phyloP scores from a whole-genome alignment of 2,888 invertebrate species.

The Arrhopalites spinosus region DNA sequence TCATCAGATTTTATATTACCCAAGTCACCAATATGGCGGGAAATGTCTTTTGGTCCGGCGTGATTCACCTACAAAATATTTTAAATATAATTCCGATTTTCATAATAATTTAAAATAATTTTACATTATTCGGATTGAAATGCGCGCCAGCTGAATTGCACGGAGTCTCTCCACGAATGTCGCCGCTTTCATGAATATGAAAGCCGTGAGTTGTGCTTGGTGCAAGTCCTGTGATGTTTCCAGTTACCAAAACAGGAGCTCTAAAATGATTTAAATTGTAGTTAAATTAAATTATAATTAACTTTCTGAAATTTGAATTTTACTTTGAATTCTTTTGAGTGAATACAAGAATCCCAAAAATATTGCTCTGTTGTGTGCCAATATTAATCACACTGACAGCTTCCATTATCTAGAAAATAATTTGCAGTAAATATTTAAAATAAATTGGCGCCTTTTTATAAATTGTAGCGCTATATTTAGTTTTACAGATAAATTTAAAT shows the following conservation, averaged over 20 bases:
- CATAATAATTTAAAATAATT: not conserved
- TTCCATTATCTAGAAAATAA: not conserved
- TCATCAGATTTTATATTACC: conserved; percentile 56
- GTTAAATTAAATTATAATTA: no score
- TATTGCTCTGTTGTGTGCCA: not conserved
- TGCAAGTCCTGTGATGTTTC: conserved; percentile 1
- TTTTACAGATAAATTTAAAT: no score
- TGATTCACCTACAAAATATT: not conserved
- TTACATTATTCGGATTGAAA: conserved; percentile 40
- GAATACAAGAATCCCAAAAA: not conserved
- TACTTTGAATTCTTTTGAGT: not conserved
- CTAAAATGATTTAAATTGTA: no score
- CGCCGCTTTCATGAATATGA: conserved; percentile 23
- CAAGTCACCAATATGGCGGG: conserved; percentile 57
- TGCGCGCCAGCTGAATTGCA: conserved; percentile 46
- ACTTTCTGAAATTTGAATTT: no score
- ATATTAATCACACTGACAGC: not conserved
- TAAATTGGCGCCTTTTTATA: no score
- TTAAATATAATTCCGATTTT: not conserved
- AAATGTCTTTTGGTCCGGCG: not conserved
- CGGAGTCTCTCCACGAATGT: not conserved
- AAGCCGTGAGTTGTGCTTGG: conserved; percentile 14
- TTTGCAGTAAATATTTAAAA: no score
- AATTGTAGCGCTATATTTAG: no score
- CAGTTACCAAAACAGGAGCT: not conserved